Base-by-base conservation (phyloP, 2,888 invertebrate species). In the Tromatobia lineatoria region DNA sequence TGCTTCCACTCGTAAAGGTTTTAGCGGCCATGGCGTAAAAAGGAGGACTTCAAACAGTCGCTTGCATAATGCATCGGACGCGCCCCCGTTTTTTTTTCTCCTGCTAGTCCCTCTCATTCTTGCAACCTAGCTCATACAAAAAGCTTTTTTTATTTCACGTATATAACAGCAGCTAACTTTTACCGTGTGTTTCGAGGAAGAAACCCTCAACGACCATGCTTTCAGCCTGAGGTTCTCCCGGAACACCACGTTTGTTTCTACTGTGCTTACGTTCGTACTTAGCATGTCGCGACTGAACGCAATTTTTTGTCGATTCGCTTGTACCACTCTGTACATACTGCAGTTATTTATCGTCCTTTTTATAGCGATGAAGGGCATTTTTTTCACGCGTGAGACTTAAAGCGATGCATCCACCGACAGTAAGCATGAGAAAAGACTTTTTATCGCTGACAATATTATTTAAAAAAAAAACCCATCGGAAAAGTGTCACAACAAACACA, bases 31-130 rank as follows among this genome's bases (percentile, higher is more conserved):
- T 82, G 85, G 85, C 84, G 87, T 85, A 84, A 87, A 77, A 88
- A 90, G 87, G 88, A 90, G 88, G 88, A 92, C 92, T 92, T 92
- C 92, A 92, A 92, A 92, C 91, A 90, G 89, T 86, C 88, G 87
- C 85, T 77, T 91, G 91, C 91, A 92, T 92, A 92, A 92, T 92
- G 92, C 92, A 91, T 90, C 88, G 88, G 89, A 83, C 82, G 85
- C 69, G 86, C 86, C 79, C 82, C 79, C 86, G 84, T 79, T 83
- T 86, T 77, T 73, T 61, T 70, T n/a, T 23, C 34, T 50, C 64
- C n/a, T 50, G 42, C 61, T 34, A 25, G 13, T 34, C 42, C 38
- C 38, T 29, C 76, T 67, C 57, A 76, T 77, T 61, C 69, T 59
- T 59, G 38, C 59, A 50, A 50, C 13, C 47, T 13, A 23, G 88